Percentiles rank a stretch among this genome's conserved stretches.
phyloP scores from a whole-genome alignment of 2,113 vertebrate species.

The Tyrannus savana region DNA sequence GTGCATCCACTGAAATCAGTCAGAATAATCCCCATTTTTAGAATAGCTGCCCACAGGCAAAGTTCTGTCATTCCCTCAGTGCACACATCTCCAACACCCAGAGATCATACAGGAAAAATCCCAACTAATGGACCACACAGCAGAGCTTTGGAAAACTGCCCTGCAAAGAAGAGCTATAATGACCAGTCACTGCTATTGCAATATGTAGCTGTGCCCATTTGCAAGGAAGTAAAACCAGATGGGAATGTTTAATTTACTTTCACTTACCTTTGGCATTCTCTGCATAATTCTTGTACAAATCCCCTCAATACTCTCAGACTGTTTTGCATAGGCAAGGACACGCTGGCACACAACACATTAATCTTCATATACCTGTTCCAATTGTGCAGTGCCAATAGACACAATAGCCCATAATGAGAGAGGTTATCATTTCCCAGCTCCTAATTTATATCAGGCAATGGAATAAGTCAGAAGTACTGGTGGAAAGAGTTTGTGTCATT shows the following conservation, averaged over 20 bases:
- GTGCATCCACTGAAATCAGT: background rate
- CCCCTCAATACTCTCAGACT: background rate
- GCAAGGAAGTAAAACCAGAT: conserved; percentile 18
- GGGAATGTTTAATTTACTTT: conserved; percentile 2
- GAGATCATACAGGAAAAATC: background rate
- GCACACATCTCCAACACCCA: background rate
- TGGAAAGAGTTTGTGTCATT: background rate
- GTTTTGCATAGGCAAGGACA: background rate
- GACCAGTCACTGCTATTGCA: background rate
- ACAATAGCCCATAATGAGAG: background rate
- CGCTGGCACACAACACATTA: background rate
- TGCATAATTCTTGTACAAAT: conserved; percentile 2
- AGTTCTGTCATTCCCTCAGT: background rate
- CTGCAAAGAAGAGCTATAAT: background rate
- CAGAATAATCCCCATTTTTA: background rate
- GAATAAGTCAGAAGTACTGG: background rate
- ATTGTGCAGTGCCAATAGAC: background rate
- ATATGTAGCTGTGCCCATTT: background rate
- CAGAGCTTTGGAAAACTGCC: background rate
- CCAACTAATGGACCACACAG: background rate
- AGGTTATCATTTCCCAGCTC: background rate
- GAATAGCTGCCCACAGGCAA: background rate
- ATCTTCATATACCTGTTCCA: background rate
- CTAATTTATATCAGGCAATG: background rate
- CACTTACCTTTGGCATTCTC: background rate